Conservation (phyloP, 1,140 invertebrate genomes). For the Calosoma granatense region DNA sequence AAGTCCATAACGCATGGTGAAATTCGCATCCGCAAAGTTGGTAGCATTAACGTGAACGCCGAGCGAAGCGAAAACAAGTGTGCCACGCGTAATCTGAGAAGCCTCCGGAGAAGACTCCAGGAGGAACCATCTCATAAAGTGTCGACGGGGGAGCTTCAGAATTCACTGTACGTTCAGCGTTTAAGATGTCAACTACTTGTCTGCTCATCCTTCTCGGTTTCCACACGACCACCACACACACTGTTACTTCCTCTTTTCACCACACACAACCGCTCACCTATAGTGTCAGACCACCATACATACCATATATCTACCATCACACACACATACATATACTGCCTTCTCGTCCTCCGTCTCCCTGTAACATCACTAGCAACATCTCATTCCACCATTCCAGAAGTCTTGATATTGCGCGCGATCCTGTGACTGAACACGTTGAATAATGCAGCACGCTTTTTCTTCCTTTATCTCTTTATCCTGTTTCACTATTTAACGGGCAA, state of each 20-base stretch:
- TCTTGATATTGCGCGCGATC: not conserved
- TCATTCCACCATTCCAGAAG: not conserved
- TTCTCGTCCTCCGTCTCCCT: not conserved
- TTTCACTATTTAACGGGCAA: conserved; percentile 6
- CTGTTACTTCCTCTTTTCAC: too few relatives aligned
- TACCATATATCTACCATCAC: too few relatives aligned
- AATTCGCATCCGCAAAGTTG: too few relatives aligned
- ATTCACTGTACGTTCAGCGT: conserved; percentile 7
- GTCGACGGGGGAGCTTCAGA: not conserved
- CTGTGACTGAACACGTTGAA: not conserved
- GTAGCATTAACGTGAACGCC: too few relatives aligned
- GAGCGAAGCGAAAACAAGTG: not conserved
- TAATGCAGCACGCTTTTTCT: conserved; percentile 6
- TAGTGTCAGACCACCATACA: too few relatives aligned
- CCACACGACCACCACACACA: too few relatives aligned
- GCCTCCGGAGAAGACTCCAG: not conserved
- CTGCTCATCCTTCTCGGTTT: too few relatives aligned
- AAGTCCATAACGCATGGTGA: too few relatives aligned
- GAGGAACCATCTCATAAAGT: not conserved
- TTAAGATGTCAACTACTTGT: conserved; percentile 9
- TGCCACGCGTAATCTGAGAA: not conserved
- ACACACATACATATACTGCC: too few relatives aligned
- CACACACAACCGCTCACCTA: too few relatives aligned
- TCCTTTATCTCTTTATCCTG: conserved; percentile 8
- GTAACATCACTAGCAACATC: not conserved